Base-by-base conservation (phyloP, 2,888 invertebrate species). In the Cecidostiba fungosa region DNA sequence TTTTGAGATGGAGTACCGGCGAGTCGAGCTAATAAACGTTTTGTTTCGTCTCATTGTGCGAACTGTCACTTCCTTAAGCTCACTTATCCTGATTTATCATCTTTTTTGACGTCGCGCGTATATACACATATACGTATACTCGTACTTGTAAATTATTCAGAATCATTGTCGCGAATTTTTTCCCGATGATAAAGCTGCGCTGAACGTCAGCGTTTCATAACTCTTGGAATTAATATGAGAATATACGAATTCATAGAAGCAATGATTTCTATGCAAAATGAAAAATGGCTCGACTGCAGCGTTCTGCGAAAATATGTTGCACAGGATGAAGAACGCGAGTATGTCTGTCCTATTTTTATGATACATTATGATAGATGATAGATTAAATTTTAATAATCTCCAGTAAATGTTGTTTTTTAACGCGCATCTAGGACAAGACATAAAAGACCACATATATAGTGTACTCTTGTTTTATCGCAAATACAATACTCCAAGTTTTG, bases 61-160 rank as follows among this genome's bases (percentile, higher is more conserved):
- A 66, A 43, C 77, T 77, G 79, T 79, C 79, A 79, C 39, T 69
- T 79, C 78, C 69, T 50, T 32, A 23, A 50, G 69, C 79, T 66
- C 36, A 4, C 66, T 39, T 43, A 66, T 26, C 39, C 66, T 78
- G 69, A 78, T 78, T 78, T 78, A 78, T 78, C 50, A 69, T 32
- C n/a, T 12, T 78, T 70, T 78, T 78, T 32, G 10, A 32, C 4
- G 43, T 4, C n/a, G 29, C 19, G 3, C 19, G 19, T 50, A 19
- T 50, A 50, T 50, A 10, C 16, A 10, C 54, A n/a, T n/a, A n/a
- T n/a, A n/a, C n/a, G n/a, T n/a, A n/a, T n/a, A n/a, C n/a, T 54
- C n/a, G 14, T 32, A 19, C 29, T 29, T 50, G 69, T 29, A 47
- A 50, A 50, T 78, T 50, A 69, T 69, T 19, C 69, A 23, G 29